These are phyloP conservation scores for Pantelozetes paolii DNA, from an alignment of 2,888 invertebrate species.

Conservation along the genomic window DNA sequence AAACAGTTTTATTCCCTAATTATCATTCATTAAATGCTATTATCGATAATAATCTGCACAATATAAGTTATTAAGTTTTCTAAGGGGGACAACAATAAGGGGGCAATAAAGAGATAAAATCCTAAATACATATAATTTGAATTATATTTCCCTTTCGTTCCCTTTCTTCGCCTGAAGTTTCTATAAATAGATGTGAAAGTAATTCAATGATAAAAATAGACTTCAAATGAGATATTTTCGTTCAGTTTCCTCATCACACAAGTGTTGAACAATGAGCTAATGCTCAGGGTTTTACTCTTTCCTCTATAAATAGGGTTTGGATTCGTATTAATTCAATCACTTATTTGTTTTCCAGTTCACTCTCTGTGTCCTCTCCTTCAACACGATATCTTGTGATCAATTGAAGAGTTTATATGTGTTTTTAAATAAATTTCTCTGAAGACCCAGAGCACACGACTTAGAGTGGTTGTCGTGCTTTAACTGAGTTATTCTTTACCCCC, in stretches of 20 bases:
- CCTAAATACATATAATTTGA: conserved; percentile 2
- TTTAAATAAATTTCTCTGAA: neutral
- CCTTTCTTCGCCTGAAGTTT: neutral
- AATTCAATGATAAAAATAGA: neutral
- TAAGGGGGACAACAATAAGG: too few species aligned
- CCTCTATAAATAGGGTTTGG: neutral
- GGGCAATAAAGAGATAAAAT: too few species aligned
- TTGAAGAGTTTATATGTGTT: too few species aligned
- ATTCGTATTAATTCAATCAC: neutral
- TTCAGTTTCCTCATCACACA: neutral
- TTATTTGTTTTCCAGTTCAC: too few species aligned
- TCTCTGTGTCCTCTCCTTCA: too few species aligned
- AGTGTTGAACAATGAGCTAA: neutral
- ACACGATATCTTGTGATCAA: too few species aligned
- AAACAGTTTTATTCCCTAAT: too few species aligned
- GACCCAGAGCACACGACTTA: too few species aligned
- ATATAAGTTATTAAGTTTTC: too few species aligned
- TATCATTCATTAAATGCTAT: neutral
- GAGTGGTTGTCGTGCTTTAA: too few species aligned
- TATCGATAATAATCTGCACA: too few species aligned
- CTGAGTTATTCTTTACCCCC: too few species aligned
- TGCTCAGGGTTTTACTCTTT: neutral
- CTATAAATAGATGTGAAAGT: neutral
- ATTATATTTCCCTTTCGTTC: neutral
- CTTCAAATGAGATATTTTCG: neutral